Percentiles rank a stretch among this genome's conserved stretches.
These are phyloP conservation scores for Drosophila neutralis DNA, from an alignment of 2,888 invertebrate genomes.

Conservation along the genomic window DNA sequence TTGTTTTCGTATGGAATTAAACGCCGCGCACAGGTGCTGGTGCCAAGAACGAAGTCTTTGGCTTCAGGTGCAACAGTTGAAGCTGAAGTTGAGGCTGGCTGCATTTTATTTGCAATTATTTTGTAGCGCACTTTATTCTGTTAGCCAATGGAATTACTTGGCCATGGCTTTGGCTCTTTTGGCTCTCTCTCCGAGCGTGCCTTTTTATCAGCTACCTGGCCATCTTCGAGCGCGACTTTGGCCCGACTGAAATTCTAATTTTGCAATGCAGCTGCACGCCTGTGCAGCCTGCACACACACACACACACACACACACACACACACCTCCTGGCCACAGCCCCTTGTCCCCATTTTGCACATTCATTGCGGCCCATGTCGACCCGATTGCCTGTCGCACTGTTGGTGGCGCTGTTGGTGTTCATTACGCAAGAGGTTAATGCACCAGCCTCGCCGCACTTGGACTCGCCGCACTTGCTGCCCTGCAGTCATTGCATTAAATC, in stretches of 20 bases:
- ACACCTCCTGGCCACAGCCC: constrained; percentile 29
- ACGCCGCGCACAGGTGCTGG: constrained; percentile 78
- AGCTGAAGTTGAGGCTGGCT: constrained; percentile 44
- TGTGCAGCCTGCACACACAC: constrained; percentile 32
- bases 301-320: not conserved
- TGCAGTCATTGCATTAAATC: constrained; percentile 65
- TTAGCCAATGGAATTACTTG: constrained; percentile 69
- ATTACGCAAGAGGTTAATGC: constrained; percentile 81
- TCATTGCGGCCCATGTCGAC: constrained; percentile 58
- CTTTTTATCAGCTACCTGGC: constrained; percentile 66
- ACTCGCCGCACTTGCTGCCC: constrained; percentile 56
- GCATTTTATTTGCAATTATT: constrained; percentile 83
- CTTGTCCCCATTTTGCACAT: constrained; percentile 16
- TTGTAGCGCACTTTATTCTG: constrained; percentile 77
- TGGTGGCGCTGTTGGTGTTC: constrained; percentile 80
- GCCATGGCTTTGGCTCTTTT: constrained; percentile 48
- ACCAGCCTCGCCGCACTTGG: constrained; percentile 47
- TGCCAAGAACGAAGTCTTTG: constrained; percentile 38
- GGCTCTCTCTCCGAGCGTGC: constrained; percentile 20
- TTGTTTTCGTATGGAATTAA: constrained; percentile 77
- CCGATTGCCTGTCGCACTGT: constrained; percentile 69
- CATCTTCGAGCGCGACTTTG: constrained; percentile 58
- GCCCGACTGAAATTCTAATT: constrained; percentile 73
- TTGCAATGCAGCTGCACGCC: constrained; percentile 79
- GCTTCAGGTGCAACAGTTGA: constrained; percentile 56